Conservation (phyloP, 2,888 invertebrate genomes). For the Aleiodes testaceus region DNA sequence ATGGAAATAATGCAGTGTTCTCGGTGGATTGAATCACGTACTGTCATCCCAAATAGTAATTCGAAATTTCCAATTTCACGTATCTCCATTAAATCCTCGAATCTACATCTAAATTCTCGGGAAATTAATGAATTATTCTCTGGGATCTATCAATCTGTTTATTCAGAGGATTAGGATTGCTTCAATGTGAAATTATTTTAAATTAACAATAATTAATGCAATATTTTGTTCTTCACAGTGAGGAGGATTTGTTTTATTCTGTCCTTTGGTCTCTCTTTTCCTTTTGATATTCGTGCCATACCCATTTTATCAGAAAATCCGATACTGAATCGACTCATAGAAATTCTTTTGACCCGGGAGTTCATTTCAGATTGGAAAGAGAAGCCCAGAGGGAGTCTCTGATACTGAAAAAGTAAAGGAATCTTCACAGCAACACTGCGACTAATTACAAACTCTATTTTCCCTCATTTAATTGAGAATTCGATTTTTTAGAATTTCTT, state of each 20-base stretch:
- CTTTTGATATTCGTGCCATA: not conserved
- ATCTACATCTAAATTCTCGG: not conserved
- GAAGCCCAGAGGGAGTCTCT: not conserved
- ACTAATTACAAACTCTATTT: no score
- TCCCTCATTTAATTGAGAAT: no score
- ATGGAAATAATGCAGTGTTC: not conserved
- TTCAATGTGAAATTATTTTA: no score
- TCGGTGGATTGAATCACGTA: not conserved
- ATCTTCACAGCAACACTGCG: not conserved
- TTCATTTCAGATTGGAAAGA: slow-evolving; percentile 23
- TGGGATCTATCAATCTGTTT: not conserved
- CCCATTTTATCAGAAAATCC: slow-evolving; percentile 29
- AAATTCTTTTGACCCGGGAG: slow-evolving; percentile 36
- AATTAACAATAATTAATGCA: not conserved
- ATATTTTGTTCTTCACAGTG: not conserved
- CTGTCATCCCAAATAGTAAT: slow-evolving; percentile 12
- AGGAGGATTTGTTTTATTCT: not conserved
- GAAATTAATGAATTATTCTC: slow-evolving; percentile 10
- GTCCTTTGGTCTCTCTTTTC: not conserved
- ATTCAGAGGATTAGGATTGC: no score
- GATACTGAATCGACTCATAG: slow-evolving; percentile 32
- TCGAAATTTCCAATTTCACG: slow-evolving; percentile 16
- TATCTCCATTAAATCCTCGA: slow-evolving; percentile 5
- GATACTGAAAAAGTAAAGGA: not conserved
- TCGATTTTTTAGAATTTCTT: no score